Base-by-base conservation (phyloP, 2,113 vertebrate species). In the Daboia siamensis region DNA sequence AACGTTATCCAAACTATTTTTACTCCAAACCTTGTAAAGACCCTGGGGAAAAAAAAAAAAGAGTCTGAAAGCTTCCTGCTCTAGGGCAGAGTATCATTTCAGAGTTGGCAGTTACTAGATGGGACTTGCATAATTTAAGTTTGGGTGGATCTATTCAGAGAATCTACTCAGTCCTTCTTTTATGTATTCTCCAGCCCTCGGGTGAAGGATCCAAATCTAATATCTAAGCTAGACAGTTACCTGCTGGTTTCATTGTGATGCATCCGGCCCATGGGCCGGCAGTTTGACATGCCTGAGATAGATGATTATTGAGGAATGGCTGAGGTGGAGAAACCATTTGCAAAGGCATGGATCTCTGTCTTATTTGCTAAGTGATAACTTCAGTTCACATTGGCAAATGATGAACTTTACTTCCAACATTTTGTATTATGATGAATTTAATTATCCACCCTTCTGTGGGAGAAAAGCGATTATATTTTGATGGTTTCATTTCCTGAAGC, bases 401-500 rank as follows among this genome's bases (percentile, higher is more conserved):
- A 96, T 95, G 21, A 61, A 94, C 64, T 96, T 56, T 84, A 86
- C 7, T 94, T 95, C 44, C 46, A 95, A 96, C 94, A 97, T 97
- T 96, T 95, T 97, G 44, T 93, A 69, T 89, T 94, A 56, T 90
- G 96, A 97, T 97, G 97, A 97, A 96, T 97, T 87, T 86, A 97
- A 96, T 97, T 97, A 97, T 97, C 94, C 95, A 80, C 87, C 95
- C 90, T 92, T 93, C 91, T 95, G 11, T 94, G 91, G 92, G 54
- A 94, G 90, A 95, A 55, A 95, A 96, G 92, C 96, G 91, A 96
- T 97, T 94, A 90, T 93, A 94, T 94, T 51, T 97, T 89, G 85
- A 96, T 96, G 93, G 57, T 92, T 97, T 97, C 96, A 92, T 97
- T 97, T 97, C 96, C 95, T 96, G 93, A 91, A 97, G 96, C 94